phyloP scores from a whole-genome alignment of 2,113 vertebrate species.

The Nycticryphes semicollaris region DNA sequence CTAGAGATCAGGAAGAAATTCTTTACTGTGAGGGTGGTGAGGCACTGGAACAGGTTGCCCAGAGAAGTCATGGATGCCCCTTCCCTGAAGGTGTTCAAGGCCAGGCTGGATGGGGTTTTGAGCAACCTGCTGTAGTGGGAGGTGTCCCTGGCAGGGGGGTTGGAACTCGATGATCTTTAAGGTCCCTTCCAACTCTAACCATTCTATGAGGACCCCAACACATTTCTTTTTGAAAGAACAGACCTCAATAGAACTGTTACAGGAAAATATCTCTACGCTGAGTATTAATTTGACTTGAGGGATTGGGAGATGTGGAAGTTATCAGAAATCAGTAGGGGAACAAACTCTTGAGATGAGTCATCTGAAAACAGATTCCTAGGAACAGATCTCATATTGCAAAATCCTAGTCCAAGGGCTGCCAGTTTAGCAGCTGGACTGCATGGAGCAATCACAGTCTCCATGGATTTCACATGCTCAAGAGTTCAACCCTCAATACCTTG shows the following conservation, averaged over 20 bases:
- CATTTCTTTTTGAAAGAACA: background rate
- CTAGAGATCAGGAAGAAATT: too few species aligned
- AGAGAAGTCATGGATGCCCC: too few species aligned
- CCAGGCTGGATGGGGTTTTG: too few species aligned
- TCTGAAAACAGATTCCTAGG: background rate
- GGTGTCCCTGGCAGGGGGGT: too few species aligned
- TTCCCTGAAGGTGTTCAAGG: too few species aligned
- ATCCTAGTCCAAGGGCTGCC: background rate
- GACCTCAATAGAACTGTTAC: background rate
- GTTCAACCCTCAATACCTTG: background rate
- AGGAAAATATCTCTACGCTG: background rate
- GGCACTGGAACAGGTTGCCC: too few species aligned
- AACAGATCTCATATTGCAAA: background rate
- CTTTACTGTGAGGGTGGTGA: too few species aligned
- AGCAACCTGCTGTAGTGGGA: too few species aligned
- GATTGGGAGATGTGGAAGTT: background rate
- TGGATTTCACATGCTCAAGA: background rate
- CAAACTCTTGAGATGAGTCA: background rate
- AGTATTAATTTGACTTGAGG: background rate
- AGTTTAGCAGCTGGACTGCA: background rate
- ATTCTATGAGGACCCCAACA: background rate
- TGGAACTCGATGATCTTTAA: too few species aligned
- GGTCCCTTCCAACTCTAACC: too few species aligned
- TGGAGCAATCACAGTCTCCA: background rate
- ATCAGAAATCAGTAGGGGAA: background rate